Percentiles rank a stretch among this genome's conserved stretches.
Conservation (phyloP, 1,140 invertebrate species). For the Pogonognathellus flavescens region DNA sequence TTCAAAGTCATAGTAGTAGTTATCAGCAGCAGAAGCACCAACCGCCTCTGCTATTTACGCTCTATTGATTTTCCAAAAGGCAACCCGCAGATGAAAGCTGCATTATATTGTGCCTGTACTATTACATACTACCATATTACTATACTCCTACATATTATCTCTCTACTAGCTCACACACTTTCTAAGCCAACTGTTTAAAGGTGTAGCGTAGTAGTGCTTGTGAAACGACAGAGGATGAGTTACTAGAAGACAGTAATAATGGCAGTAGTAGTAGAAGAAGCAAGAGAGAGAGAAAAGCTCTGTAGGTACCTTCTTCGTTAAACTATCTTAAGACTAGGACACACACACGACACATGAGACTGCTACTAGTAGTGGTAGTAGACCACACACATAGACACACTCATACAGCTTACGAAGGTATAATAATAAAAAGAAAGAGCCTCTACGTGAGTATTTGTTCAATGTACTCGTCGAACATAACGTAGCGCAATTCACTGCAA, state of each 20-base stretch:
- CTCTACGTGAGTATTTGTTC: slow-evolving; percentile 40
- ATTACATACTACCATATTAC: too few species aligned
- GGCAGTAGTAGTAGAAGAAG: too few species aligned
- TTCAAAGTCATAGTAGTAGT: neutral
- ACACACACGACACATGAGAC: neutral
- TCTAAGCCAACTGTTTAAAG: too few species aligned
- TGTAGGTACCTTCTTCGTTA: neutral
- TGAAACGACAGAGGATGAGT: neutral
- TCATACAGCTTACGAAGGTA: slow-evolving; percentile 14
- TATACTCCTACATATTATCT: too few species aligned
- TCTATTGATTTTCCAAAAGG: slow-evolving; percentile 19
- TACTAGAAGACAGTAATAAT: too few species aligned
- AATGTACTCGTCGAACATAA: slow-evolving; percentile 46
- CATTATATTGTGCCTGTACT: too few species aligned
- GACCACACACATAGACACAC: neutral
- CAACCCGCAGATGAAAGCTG: neutral
- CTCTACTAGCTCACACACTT: too few species aligned
- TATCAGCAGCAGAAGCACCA: neutral
- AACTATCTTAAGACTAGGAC: neutral
- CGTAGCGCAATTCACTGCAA: neutral
- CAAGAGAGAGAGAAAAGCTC: too few species aligned
- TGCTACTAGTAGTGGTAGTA: neutral
- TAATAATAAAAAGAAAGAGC: slow-evolving; percentile 45
- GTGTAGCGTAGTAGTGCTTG: neutral
- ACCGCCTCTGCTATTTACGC: neutral